These are phyloP conservation scores for Oncorhynchus mykiss DNA, from an alignment of 2,113 vertebrate genomes.

Conservation along the genomic window DNA sequence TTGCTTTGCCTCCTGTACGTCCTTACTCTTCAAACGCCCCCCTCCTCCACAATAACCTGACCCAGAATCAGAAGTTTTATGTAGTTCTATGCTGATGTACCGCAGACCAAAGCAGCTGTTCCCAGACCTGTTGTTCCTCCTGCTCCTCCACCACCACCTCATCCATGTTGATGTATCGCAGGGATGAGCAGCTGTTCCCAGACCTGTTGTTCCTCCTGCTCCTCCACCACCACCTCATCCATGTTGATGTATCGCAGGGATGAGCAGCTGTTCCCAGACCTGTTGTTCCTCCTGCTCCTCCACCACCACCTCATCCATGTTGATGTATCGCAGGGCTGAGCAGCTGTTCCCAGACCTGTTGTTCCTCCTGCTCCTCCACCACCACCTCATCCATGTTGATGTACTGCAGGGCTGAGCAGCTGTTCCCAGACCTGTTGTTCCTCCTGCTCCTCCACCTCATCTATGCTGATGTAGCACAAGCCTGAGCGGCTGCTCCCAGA, in stretches of 20 bases:
- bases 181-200: background rate
- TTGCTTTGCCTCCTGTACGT: too few species aligned
- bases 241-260: background rate
- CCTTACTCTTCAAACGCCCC: too few species aligned
- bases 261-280: background rate
- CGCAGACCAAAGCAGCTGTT: background rate
- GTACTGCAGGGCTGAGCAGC: too few species aligned
- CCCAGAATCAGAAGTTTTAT: too few species aligned
- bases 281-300: background rate
- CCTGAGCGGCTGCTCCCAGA: background rate
- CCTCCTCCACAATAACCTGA: too few species aligned
- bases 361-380: conserved; percentile 3
- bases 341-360: background rate
- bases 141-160: background rate
- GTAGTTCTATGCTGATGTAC: too few species aligned
- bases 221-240: background rate
- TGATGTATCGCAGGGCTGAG: background rate
- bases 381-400: too few species aligned
- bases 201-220: background rate
- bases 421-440: conserved; percentile 13
- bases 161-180: background rate
- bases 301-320: conserved; percentile 22
- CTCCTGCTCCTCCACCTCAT: conserved; percentile 1
- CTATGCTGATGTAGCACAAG: too few species aligned
- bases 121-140: conserved; percentile 35